Conservation (phyloP, 2,888 invertebrate genomes). For the Flexamia atlantica region DNA sequence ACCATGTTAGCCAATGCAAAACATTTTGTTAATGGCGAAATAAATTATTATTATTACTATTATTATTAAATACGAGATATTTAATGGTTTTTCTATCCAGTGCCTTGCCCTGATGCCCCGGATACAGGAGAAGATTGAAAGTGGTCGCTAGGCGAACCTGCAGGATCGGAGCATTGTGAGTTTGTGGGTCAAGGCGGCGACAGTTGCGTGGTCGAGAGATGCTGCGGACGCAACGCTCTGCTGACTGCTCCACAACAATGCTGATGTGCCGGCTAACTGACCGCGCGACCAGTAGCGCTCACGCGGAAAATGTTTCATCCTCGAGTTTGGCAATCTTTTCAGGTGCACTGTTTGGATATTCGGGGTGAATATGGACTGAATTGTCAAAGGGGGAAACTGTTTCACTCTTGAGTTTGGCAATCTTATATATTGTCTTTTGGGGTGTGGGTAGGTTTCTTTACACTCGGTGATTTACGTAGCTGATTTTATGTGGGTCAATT, state of each 20-base stretch:
- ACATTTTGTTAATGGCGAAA: too few relatives aligned
- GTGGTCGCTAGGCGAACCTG: not conserved
- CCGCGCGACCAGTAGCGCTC: not conserved
- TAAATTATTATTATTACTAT: too few relatives aligned
- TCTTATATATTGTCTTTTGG: too few relatives aligned
- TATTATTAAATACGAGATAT: too few relatives aligned
- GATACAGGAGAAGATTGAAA: not conserved
- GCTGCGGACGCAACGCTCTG: not conserved
- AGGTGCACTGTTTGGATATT: not conserved
- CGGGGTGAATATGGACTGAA: too few relatives aligned
- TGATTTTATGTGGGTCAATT: too few relatives aligned
- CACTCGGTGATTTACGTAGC: too few relatives aligned
- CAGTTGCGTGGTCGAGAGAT: not conserved
- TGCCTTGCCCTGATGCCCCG: not conserved
- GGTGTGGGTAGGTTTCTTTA: too few relatives aligned
- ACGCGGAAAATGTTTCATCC: not conserved
- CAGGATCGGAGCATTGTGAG: not conserved
- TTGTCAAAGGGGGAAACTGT: too few relatives aligned
- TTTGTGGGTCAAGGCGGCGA: conserved; percentile 21
- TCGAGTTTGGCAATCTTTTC: not conserved
- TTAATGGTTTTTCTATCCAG: too few relatives aligned
- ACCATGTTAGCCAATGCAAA: too few relatives aligned
- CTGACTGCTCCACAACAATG: not conserved
- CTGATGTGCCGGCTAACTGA: not conserved
- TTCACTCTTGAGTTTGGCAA: too few relatives aligned